These are phyloP conservation scores for Sepioteuthis lessoniana DNA, from an alignment of 2,888 invertebrate species.

Conservation along the genomic window DNA sequence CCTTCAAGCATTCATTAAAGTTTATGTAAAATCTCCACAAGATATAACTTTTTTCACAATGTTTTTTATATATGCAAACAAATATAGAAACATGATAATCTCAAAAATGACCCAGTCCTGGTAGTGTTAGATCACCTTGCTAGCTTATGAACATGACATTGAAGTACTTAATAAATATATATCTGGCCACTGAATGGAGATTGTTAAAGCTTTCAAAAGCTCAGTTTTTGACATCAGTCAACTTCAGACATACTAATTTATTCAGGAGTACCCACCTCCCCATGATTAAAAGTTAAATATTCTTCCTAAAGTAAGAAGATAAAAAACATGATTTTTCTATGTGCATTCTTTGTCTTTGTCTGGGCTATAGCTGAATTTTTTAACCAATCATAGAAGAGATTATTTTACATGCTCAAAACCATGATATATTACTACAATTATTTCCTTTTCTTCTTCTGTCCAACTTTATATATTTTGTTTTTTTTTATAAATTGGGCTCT, in stretches of 20 bases:
- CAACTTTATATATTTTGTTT: too few species aligned
- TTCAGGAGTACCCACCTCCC: not conserved
- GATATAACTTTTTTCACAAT: too few species aligned
- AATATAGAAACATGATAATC: not conserved
- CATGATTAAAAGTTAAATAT: not conserved
- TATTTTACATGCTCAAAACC: too few species aligned
- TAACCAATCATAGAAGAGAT: not conserved
- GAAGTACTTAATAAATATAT: not conserved
- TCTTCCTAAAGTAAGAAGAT: not conserved
- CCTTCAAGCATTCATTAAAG: too few species aligned
- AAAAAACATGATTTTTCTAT: not conserved
- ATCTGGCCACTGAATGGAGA: not conserved
- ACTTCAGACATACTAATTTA: not conserved
- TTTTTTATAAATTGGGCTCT: too few species aligned
- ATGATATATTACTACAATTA: too few species aligned
- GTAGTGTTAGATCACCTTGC: not conserved
- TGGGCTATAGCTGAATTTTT: not conserved
- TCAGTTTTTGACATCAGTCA: too few species aligned
- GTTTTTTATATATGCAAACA: not conserved
- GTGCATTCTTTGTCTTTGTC: not conserved
- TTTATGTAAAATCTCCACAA: too few species aligned
- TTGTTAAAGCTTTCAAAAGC: not conserved
- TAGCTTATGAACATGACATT: not conserved
- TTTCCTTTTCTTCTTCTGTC: too few species aligned
- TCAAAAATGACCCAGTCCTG: not conserved